A percentile compares a stretch with the other conserved stretches of the same genome.
These are phyloP conservation scores for Acanthiza pusilla DNA, from an alignment of 2,797 vertebrate species.

Conservation along the genomic window DNA sequence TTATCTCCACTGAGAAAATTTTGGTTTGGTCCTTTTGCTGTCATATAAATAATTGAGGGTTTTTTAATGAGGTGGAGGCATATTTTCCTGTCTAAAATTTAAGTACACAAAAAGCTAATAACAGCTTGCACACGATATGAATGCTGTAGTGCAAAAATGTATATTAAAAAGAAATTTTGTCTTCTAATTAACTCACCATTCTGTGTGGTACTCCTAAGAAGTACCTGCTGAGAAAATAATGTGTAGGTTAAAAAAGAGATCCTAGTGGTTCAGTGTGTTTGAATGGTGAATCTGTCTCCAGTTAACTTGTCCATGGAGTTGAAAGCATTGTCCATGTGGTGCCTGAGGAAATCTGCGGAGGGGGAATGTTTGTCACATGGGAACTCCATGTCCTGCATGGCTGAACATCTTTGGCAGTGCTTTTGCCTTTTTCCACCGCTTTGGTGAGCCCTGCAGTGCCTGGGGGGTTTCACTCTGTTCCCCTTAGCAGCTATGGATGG, in stretches of 20 bases:
- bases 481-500: background rate
- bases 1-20: background rate
- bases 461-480: background rate
- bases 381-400: background rate
- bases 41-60: background rate
- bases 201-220: background rate
- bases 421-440: background rate
- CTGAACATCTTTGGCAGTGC: background rate
- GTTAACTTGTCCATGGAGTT: background rate
- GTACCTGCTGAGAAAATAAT: background rate
- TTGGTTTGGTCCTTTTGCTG: background rate
- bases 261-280: background rate
- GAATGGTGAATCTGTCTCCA: background rate
- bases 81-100: background rate
- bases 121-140: background rate
- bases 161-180: background rate
- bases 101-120: background rate
- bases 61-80: background rate
- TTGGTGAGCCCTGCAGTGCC: background rate
- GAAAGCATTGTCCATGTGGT: background rate
- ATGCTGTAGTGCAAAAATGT: background rate
- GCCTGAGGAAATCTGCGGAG: background rate
- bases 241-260: background rate
- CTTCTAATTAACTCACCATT: background rate
- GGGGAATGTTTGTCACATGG: background rate